phyloP scores from a whole-genome alignment of 1,140 invertebrate species.

The Popillia japonica region DNA sequence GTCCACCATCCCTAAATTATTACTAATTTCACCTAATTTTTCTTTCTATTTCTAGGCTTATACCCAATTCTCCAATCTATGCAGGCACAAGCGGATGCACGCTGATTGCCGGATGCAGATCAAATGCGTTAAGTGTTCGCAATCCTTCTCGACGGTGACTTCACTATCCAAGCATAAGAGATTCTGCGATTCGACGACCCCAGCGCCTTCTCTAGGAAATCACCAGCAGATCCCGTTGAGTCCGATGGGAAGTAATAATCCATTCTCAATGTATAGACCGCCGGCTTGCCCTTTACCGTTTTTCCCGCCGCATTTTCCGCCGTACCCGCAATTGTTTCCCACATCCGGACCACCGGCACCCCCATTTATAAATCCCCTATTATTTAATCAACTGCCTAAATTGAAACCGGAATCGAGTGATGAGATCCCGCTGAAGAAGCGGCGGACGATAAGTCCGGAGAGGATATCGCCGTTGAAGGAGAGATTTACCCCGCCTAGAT shows the following conservation, averaged over 20 bases:
- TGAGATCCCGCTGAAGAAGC: constrained; percentile 51
- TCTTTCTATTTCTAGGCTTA: constrained; percentile 80
- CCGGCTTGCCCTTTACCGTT: constrained; percentile 61
- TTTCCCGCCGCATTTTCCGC: constrained; percentile 63
- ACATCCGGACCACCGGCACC: constrained; percentile 58
- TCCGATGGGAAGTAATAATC: constrained; percentile 66
- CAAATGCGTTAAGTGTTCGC: constrained; percentile 91
- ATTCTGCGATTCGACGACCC: constrained; percentile 77
- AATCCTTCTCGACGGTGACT: constrained; percentile 88
- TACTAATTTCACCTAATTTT: too few species aligned
- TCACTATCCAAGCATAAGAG: constrained; percentile 85
- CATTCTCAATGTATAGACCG: constrained; percentile 73
- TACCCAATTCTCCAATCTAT: constrained; percentile 99
- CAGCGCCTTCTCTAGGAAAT: constrained; percentile 63
- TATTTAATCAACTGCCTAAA: constrained; percentile 62
- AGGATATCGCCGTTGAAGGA: constrained; percentile 55
- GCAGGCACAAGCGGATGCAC: constrained; percentile 99
- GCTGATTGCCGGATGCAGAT: constrained; percentile 87
- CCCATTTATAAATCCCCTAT: constrained; percentile 64
- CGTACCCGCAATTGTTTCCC: constrained; percentile 68
- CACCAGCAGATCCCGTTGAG: constrained; percentile 62
- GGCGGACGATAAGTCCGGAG: constrained; percentile 54
- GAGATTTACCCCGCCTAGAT: constrained; percentile 62
- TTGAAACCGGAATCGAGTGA: constrained; percentile 55
- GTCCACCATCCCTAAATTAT: too few species aligned